Base-by-base conservation (phyloP, 2,113 vertebrate genomes). In the Addax nasomaculatus region DNA sequence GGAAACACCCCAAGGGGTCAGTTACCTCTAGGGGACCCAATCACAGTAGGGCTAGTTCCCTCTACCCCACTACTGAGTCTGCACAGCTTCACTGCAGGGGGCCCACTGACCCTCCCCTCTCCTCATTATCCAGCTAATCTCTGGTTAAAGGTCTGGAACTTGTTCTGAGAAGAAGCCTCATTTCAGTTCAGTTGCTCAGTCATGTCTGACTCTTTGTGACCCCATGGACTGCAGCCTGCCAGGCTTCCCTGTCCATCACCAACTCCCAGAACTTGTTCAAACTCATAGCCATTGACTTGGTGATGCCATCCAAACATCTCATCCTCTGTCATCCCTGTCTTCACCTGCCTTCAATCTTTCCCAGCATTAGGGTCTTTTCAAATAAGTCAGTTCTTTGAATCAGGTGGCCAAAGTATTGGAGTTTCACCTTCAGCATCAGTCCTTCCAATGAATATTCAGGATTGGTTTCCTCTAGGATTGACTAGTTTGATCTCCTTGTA, bases 31-130 rank as follows among this genome's bases (percentile, higher is more conserved):
- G 29, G 17, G n/a, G 29, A 90, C 43, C 19, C n/a, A 36, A 13
- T 93, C 30, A 39, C 29, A 49, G 43, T 10, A n/a, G 21, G 11
- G 17, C 17, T 70, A 45, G 27, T 51, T 47, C 25, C 9, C 19
- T 30, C 2, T 51, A 30, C 9, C 19, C 5, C 19, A 43, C 2
- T 45, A 27, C 7, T 9, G 12, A n/a, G 6, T 36, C 1, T 57
- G 29, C 27, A 7, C 13, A 36, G 36, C n/a, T 89, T 43, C 15
- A 16, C 23, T 49, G 25, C 14, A 16, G 67, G 5, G 51, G 51
- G 4, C 1, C 1, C n/a, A 13, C 6, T 11, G 30, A 27, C 14
- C 13, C 33, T 94, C 25, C 3, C 16, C 13, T 79, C 21, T 80
- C 9, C 62, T 73, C 14, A 33, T 13, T 25, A 23, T 53, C 27